A percentile compares a stretch with the other conserved stretches of the same genome.
These are phyloP conservation scores for Aphelinus certus DNA, from an alignment of 1,140 invertebrate species.

Conservation along the genomic window DNA sequence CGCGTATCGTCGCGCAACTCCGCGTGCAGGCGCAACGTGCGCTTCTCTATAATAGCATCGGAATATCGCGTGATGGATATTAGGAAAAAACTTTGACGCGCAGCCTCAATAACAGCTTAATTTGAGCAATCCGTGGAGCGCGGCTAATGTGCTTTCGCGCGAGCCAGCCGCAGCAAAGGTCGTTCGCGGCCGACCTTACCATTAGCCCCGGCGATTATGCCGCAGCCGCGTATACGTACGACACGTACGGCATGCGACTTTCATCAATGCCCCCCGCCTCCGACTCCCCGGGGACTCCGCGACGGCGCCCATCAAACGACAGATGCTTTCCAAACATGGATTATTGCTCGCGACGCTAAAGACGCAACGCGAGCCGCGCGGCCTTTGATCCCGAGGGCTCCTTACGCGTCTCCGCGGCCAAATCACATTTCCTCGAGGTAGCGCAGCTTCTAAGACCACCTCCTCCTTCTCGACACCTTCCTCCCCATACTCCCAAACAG, in stretches of 20 bases:
- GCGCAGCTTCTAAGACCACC: no score
- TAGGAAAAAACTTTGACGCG: no score
- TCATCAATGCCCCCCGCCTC: background rate
- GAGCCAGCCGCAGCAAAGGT: background rate
- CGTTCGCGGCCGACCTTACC: background rate
- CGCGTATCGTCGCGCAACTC: no score
- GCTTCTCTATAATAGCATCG: no score
- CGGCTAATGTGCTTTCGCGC: constrained; percentile 10
- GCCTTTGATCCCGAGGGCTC: background rate
- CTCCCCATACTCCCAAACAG: no score
- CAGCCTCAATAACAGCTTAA: constrained; percentile 11
- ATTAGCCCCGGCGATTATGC: constrained; percentile 8
- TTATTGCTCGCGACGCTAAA: background rate
- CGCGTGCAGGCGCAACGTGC: no score
- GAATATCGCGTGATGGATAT: no score
- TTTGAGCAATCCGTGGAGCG: constrained; percentile 1
- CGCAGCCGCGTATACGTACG: background rate
- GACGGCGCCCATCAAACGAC: constrained; percentile 5
- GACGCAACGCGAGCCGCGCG: no score
- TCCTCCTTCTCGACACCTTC: no score
- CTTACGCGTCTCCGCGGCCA: background rate
- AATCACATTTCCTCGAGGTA: background rate
- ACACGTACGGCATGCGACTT: background rate
- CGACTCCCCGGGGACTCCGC: constrained; percentile 8
- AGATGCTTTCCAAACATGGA: background rate